Percentiles rank a stretch among this genome's conserved stretches.
Evolutionary conservation across 2,113 vertebrate species (phyloP).

Genomic region (Microtus richardsoni): DNA sequence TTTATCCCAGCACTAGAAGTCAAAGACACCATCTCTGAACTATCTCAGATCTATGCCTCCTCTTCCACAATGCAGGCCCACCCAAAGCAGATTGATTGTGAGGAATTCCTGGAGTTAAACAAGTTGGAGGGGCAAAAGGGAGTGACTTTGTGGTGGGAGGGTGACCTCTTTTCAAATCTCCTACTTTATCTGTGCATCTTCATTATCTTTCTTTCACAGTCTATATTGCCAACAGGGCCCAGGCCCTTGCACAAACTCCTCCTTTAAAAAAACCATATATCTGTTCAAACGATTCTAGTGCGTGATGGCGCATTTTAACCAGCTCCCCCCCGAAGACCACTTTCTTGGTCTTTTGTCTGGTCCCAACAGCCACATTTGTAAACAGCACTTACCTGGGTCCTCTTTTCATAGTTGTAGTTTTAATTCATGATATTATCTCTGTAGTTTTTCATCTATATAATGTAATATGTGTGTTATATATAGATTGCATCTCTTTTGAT

Average conservation of each 20-base stretch:
- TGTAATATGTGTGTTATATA: no score
- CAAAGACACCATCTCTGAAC: not conserved
- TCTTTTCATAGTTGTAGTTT: constrained; percentile 30
- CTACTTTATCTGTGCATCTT: not conserved
- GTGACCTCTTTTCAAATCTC: not conserved
- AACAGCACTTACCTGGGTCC: not conserved
- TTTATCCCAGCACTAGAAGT: not conserved
- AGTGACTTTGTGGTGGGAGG: no score
- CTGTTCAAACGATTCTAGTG: not conserved
- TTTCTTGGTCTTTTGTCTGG: not conserved
- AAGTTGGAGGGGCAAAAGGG: no score
- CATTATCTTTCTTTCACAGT: not conserved
- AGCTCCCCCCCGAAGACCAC: constrained; percentile 1
- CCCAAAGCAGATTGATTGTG: not conserved
- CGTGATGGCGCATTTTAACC: not conserved
- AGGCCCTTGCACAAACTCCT: not conserved
- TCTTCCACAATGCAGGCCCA: not conserved
- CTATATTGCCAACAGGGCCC: not conserved
- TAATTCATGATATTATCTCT: not conserved
- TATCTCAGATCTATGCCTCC: not conserved
- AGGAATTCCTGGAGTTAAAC: no score
- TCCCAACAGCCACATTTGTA: not conserved
- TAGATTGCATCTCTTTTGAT: not conserved
- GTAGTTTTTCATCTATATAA: not conserved
- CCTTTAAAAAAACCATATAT: not conserved